Evolutionary conservation across 2,113 vertebrate genomes (phyloP), one percentile per base, ranked within the genome.

Genomic region (Furnarius figulus): DNA sequence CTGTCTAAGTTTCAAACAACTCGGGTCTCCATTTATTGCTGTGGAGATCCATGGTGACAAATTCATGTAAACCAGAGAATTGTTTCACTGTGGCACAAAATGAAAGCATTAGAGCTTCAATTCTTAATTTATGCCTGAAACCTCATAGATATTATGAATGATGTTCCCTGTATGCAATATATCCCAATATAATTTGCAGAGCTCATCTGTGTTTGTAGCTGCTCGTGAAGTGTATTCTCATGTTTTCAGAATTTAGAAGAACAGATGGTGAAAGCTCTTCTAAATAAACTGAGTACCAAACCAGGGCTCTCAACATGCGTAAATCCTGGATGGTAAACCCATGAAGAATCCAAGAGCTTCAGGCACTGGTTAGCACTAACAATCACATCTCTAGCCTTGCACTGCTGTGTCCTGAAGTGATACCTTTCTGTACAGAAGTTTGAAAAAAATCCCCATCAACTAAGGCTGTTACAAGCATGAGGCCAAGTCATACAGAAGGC

Each of bases 171-270:
- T 33, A 24, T 68, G 30, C 3, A 42, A 12, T 67, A 17, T 74
- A 50, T 81, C 22, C 30, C 19, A 62, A 0, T 24, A 55, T 47
- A 39, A 88, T 78, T 30, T 72, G 37, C 50, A 46, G 46, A 66
- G 30, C 74, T 89, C 53, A 77, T 63, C 42, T 93, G 76, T 91
- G 46, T 86, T 87, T 81, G 58, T 88, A 83, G 79, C 63, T 76
- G 56, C 50, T 93, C 81, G 79, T 59, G 42, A 66, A 93, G 52
- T 19, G 65, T 70, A 83, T 85, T 95, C 61, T 79, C 13, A 8
- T 91, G 70, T 89, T 92, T 95, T 95, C 39, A 85, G 79, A 75
- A 75, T 79, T 31, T 87, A 40, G 42, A 88, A 86, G 78, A 91
- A 88, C 52, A 94, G 81, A 91, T 96, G 87, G 89, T 49, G n/a